Conservation (phyloP, 2,113 vertebrate species). For the Chloroceryle aenea region DNA sequence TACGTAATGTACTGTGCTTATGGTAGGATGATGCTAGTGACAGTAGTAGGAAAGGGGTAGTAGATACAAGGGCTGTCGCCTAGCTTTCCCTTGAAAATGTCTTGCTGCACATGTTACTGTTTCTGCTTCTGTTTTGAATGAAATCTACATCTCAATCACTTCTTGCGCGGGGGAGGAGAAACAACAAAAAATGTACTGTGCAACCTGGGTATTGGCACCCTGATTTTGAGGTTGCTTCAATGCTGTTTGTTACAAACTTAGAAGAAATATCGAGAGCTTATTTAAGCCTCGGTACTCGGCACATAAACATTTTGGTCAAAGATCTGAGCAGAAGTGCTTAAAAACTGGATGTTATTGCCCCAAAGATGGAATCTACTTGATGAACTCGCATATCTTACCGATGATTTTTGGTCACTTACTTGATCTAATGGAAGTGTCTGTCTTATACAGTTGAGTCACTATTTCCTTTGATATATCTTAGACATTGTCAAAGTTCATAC, state of each 20-base stretch:
- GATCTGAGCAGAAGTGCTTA: background rate
- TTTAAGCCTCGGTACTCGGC: background rate
- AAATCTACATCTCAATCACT: background rate
- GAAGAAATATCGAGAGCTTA: background rate
- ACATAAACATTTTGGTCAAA: background rate
- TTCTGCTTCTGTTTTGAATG: background rate
- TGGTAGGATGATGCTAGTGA: slow-evolving; percentile 21
- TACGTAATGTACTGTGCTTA: slow-evolving; percentile 15
- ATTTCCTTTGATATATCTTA: background rate
- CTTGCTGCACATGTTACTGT: background rate
- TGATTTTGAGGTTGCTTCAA: background rate
- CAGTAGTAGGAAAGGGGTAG: background rate
- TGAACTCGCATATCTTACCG: background rate
- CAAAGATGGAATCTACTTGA: background rate
- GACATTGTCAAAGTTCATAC: background rate
- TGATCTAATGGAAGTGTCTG: background rate
- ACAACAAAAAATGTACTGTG: background rate
- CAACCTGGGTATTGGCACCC: background rate
- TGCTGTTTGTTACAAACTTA: background rate
- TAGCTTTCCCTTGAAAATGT: background rate
- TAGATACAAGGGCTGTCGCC: background rate
- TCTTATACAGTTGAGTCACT: background rate
- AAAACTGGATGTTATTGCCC: background rate
- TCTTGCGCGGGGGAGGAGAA: background rate
- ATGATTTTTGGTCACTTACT: background rate